Evolutionary conservation across 2,888 invertebrate genomes (phyloP).

Genomic region (Mythimna ferrago): DNA sequence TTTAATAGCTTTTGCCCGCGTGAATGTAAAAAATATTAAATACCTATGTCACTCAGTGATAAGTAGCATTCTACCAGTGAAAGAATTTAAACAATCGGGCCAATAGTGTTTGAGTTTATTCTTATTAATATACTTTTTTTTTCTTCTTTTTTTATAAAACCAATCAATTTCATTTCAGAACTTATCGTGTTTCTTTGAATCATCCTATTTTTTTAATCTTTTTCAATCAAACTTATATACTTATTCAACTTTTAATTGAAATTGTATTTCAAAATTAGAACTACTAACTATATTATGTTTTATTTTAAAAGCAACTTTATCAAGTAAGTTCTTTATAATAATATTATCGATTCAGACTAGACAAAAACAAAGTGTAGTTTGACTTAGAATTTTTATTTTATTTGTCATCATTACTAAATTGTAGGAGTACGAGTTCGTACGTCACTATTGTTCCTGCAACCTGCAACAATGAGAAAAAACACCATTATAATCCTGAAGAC

Average conservation of each 20-base stretch:
- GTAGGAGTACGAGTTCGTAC: slow-evolving; percentile 80
- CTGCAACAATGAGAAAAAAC: slow-evolving; percentile 66
- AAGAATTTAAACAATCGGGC: too few species aligned
- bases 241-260: slow-evolving; percentile 38
- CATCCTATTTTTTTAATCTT: slow-evolving; percentile 13
- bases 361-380: too few species aligned
- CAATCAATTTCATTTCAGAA: neutral
- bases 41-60: too few species aligned
- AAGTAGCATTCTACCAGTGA: too few species aligned
- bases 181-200: slow-evolving; percentile 27
- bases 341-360: too few species aligned
- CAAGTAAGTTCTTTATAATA: too few species aligned
- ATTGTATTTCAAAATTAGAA: slow-evolving; percentile 22
- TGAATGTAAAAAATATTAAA: too few species aligned
- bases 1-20: too few species aligned
- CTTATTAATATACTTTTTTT: too few species aligned
- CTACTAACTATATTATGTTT: slow-evolving; percentile 4
- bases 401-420: slow-evolving; percentile 67
- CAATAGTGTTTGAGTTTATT: too few species aligned
- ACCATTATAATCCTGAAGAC: too few species aligned
- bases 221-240: slow-evolving; percentile 18
- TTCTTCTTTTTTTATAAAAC: too few species aligned
- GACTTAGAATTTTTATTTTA: neutral
- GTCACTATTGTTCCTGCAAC: slow-evolving; percentile 80
- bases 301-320: neutral